Evolutionary conservation across 2,888 invertebrate species (phyloP), one percentile per base, ranked within the genome.

Genomic region (Drosophila pullipes): DNA sequence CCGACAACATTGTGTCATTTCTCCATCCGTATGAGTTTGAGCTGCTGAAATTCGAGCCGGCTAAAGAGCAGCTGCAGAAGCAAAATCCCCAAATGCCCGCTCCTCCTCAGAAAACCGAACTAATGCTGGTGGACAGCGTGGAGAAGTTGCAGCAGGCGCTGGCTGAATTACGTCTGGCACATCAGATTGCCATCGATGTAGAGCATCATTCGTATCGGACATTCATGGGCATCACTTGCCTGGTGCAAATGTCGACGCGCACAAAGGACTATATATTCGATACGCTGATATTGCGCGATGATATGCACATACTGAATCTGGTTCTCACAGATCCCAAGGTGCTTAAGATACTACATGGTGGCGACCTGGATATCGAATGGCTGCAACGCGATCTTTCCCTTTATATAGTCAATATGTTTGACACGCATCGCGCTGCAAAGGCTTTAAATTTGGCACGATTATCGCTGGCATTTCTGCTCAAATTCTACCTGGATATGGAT

Each of bases 351-450:
- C 96, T 99, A 82, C 99, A 99, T 92, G 99, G 99, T 13, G 97
- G 98, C 0, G 96, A 97, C 69, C 94, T 92, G 71, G 99, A 99
- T 91, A 95, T 99, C 25, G 94, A 96, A 39, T 99, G 99, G 99
- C 94, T 99, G 37, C 99, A 99, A 93, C 95, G 98, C 22, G 99
- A 99, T 94, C 96, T 99, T 66, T 97, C 98, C 0, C 92, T 99
- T 2, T 99, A 99, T 92, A 94, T 99, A 4, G 99, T 99, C 1
- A 99, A 99, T 82, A 95, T 99, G 96, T 99, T 99, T 92, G 99
- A 99, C 93, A 99, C 99, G 0, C 96, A 97, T 91, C 96, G 97
- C 91, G 99, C 99, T 0, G 96, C 98, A 0, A 95, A 96, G 78
- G 94, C 95, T 4, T 94, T 99, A 1, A 95, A 95, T 31, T 94